These are phyloP conservation scores for Eutolmus rufibarbis DNA, from an alignment of 2,888 invertebrate species.

Conservation along the genomic window DNA sequence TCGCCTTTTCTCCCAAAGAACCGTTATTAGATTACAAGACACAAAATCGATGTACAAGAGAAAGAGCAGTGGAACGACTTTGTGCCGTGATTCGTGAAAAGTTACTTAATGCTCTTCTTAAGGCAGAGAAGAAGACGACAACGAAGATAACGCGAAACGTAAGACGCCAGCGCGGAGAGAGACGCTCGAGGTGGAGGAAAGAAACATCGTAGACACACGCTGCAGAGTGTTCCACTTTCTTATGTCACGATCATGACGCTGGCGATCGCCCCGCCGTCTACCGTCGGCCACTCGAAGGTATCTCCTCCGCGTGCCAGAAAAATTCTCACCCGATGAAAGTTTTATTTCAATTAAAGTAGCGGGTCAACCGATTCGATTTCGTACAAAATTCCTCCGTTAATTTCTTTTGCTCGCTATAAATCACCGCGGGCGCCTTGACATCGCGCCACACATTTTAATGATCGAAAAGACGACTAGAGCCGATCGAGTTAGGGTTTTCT, in stretches of 20 bases:
- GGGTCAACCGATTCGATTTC: background rate
- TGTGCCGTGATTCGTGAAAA: conserved; percentile 10
- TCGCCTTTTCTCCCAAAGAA: background rate
- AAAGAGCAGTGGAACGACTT: background rate
- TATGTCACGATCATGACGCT: conserved; percentile 2
- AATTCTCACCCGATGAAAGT: background rate
- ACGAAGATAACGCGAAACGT: background rate
- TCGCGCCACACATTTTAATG: background rate
- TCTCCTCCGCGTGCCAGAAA: background rate
- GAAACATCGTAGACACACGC: background rate
- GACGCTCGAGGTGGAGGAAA: background rate
- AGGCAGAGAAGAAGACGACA: background rate
- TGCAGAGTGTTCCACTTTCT: conserved; percentile 6
- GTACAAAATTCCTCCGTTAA: background rate
- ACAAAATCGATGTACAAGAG: background rate
- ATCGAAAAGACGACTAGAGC: background rate
- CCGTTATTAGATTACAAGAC: conserved; percentile 12
- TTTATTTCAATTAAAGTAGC: conserved; percentile 10
- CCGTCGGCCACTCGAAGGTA: background rate
- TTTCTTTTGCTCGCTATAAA: background rate
- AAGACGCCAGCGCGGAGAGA: background rate
- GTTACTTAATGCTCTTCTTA: conserved; percentile 9
- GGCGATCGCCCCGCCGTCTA: background rate
- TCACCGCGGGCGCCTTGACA: background rate
- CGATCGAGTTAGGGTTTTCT: background rate